phyloP scores from a whole-genome alignment of 30 jellyfish, hydroid and myxozoan species.

The Hydractinia symbiolongicarpus region DNA sequence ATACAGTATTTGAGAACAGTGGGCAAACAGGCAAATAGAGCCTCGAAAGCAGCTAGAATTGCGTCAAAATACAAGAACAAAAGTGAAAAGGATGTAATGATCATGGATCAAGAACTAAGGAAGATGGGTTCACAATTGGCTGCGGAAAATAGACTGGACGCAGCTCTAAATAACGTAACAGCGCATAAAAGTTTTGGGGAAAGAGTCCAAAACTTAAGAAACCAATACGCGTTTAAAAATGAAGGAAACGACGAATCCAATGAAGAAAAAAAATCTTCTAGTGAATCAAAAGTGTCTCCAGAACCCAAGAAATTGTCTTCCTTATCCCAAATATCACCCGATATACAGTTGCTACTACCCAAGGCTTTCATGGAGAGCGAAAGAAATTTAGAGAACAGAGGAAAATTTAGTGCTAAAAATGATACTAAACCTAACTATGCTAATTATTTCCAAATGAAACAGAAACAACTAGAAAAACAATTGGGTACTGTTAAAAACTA shows the following conservation, averaged over 20 bases:
- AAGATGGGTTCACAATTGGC: constrained; percentile 25
- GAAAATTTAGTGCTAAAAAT: neutral
- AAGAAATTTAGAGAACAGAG: neutral
- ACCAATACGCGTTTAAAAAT: neutral
- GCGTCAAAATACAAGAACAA: constrained; percentile 37
- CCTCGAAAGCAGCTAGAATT: constrained; percentile 58
- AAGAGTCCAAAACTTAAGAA: neutral
- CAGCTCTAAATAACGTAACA: constrained; percentile 8
- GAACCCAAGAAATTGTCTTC: neutral
- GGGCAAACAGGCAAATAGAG: constrained; percentile 37
- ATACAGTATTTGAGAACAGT: constrained; percentile 28
- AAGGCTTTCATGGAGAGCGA: neutral
- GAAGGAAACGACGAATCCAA: neutral
- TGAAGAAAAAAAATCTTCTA: neutral
- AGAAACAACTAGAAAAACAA: constrained; percentile 26
- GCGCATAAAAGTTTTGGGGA: neutral
- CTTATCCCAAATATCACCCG: neutral
- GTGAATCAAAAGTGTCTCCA: neutral
- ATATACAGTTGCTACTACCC: neutral
- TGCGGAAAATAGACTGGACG: neutral
- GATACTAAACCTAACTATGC: neutral
- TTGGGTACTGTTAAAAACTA: neutral
- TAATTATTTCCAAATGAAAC: constrained; percentile 12
- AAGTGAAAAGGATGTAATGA: constrained; percentile 27
- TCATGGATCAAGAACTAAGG: constrained; percentile 26